Percentiles rank a stretch among this genome's conserved stretches.
phyloP scores from a whole-genome alignment of 2,113 vertebrate genomes.

The Eulemur macaco region DNA sequence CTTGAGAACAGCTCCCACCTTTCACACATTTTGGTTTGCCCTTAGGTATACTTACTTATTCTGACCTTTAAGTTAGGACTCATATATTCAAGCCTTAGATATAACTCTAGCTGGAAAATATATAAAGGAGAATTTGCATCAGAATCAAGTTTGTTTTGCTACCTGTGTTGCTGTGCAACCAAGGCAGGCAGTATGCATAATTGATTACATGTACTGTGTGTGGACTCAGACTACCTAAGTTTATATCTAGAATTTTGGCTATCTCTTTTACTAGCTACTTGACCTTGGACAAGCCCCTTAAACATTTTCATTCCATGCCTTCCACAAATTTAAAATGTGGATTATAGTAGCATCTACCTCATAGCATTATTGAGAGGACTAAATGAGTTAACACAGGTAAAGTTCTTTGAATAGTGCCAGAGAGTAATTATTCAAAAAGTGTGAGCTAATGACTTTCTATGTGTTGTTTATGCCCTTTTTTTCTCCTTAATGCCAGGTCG shows the following conservation, averaged over 20 bases:
- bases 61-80: slow-evolving; percentile 5
- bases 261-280: background rate
- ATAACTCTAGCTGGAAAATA: background rate
- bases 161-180: background rate
- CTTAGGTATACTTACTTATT: background rate
- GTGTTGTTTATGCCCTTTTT: background rate
- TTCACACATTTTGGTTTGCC: background rate
- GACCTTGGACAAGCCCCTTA: background rate
- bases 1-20: background rate
- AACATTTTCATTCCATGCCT: background rate
- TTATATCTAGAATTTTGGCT: background rate
- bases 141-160: slow-evolving; percentile 27
- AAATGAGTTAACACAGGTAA: slow-evolving; percentile 1
- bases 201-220: background rate
- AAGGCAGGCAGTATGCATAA: background rate
- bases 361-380: background rate
- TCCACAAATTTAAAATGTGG: background rate
- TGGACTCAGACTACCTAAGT: background rate
- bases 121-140: slow-evolving; percentile 1
- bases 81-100: background rate
- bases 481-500: background rate
- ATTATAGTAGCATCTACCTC: background rate
- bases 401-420: background rate
- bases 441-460: background rate
- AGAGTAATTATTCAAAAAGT: background rate